Percentiles rank a stretch among this genome's conserved stretches.
phyloP scores from a whole-genome alignment of 35 echinoderm and acorn worm species.

The Anneissia japonica region DNA sequence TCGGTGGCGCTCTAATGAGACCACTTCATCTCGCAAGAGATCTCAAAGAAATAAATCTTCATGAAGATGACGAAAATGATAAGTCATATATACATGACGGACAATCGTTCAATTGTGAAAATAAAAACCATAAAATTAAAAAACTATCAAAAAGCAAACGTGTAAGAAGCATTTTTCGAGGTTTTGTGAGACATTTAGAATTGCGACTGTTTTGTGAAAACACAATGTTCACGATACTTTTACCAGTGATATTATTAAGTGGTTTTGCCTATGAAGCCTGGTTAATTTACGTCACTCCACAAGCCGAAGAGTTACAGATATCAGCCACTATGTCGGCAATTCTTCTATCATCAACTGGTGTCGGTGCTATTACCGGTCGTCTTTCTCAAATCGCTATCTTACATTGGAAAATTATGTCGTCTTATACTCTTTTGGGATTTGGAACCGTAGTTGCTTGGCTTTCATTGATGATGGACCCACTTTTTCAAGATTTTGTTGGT shows the following conservation, averaged over 20 bases:
- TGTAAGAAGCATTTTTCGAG: neutral
- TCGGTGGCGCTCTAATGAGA: neutral
- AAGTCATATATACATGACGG: neutral
- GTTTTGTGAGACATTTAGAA: neutral
- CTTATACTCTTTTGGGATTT: neutral
- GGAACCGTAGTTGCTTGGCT: neutral
- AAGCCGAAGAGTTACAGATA: neutral
- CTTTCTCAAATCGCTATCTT: neutral
- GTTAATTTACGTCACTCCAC: neutral
- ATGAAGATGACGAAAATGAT: neutral
- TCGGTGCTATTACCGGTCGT: neutral
- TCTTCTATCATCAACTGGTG: neutral
- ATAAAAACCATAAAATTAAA: neutral
- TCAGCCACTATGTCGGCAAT: neutral
- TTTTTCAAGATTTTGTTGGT: neutral
- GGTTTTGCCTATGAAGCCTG: neutral
- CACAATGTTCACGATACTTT: neutral
- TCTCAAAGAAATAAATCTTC: neutral
- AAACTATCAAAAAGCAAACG: neutral
- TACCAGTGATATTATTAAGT: neutral
- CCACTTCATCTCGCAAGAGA: neutral
- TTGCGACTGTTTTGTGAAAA: neutral
- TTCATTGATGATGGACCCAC: neutral
- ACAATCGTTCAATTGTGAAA: neutral
- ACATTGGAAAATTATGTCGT: neutral